Evolutionary conservation across 2,113 vertebrate genomes (phyloP).

Genomic region (Proterorhinus semilunaris): DNA sequence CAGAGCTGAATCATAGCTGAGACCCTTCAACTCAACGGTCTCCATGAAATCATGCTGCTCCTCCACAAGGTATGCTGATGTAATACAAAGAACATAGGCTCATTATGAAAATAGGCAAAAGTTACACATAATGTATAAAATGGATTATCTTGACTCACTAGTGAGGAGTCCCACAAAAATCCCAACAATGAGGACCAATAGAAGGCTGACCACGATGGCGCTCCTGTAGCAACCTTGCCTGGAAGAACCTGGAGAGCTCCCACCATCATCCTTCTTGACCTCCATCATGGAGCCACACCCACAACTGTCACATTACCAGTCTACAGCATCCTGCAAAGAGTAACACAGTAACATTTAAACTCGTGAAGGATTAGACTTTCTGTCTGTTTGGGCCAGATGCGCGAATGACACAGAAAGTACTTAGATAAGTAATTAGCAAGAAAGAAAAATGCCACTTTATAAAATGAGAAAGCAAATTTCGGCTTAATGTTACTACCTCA

Average conservation of each 20-base stretch:
- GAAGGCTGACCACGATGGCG: conserved; percentile 41
- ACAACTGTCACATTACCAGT: conserved; percentile 26
- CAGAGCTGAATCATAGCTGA: conserved; percentile 77
- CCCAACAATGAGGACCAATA: conserved; percentile 67
- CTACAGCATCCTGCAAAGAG: conserved; percentile 29
- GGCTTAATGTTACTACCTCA: background rate
- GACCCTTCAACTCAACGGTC: conserved; percentile 81
- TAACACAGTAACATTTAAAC: too few species aligned
- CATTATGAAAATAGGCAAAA: background rate
- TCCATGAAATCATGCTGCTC: conserved; percentile 76
- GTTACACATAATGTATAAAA: background rate
- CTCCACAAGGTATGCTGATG: conserved; percentile 68
- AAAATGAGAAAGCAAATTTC: background rate
- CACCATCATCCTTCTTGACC: conserved; percentile 63
- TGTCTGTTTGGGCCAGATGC: too few species aligned
- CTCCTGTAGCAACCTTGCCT: conserved; percentile 37
- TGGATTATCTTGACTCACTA: conserved; percentile 55
- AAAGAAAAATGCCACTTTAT: too few species aligned
- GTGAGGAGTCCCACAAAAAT: conserved; percentile 67
- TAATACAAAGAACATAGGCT: background rate
- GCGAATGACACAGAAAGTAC: too few species aligned
- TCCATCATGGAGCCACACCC: conserved; percentile 63
- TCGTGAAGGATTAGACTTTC: too few species aligned
- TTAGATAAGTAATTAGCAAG: too few species aligned
- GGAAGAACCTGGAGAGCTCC: conserved; percentile 25